These are phyloP conservation scores for Xanthorhoe spadicearia DNA, from an alignment of 2,888 invertebrate genomes.

Conservation along the genomic window DNA sequence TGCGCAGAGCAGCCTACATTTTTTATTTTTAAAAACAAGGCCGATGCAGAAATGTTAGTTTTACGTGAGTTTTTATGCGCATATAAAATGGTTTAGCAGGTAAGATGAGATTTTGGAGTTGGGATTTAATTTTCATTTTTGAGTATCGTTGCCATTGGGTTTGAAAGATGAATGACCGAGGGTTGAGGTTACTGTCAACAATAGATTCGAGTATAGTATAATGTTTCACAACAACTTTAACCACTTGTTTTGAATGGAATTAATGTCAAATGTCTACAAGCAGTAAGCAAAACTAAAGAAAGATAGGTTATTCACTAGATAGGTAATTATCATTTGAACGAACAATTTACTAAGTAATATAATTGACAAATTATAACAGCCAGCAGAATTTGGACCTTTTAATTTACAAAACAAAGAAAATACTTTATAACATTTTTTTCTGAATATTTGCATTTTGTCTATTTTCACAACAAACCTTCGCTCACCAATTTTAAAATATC, in stretches of 20 bases:
- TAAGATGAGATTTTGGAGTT: constrained; percentile 27
- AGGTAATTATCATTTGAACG: no score
- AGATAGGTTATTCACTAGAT: no score
- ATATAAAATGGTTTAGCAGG: constrained; percentile 49
- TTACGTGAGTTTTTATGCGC: constrained; percentile 50
- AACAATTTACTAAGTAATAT: no score
- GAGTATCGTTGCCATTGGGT: not conserved
- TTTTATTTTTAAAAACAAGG: constrained; percentile 62
- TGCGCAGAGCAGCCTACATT: constrained; percentile 72
- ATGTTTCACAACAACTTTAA: no score
- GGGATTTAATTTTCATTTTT: constrained; percentile 24
- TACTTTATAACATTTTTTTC: no score
- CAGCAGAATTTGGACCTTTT: no score
- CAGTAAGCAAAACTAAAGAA: no score
- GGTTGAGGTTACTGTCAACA: not conserved
- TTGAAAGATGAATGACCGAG: not conserved
- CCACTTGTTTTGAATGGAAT: no score
- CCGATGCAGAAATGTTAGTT: constrained; percentile 58
- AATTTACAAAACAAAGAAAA: no score
- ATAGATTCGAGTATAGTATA: not conserved
- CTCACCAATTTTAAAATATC: not conserved
- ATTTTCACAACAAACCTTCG: not conserved
- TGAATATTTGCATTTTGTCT: not conserved
- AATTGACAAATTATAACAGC: no score
- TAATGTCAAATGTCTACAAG: no score